Base-by-base conservation (phyloP, 2,888 invertebrate species). In the Drosophila atripex region DNA sequence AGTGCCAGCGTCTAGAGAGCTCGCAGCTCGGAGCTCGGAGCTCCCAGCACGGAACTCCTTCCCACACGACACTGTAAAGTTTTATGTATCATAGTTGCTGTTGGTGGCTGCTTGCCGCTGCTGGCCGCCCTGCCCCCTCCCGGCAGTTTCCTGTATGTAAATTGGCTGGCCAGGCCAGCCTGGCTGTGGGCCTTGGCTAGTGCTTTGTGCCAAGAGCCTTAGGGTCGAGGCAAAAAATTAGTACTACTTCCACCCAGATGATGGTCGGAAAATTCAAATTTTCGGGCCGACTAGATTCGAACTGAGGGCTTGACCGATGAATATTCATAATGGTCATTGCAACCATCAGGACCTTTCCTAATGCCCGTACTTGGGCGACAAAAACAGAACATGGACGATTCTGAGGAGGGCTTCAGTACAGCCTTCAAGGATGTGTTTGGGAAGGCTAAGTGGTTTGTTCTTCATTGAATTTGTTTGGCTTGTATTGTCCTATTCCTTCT, bases 131-230 rank as follows among this genome's bases (percentile, higher is more conserved):
- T 8, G 25, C 25, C 4, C 11, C 38, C 39, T 46, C 39, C 39
- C 11, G 64, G 69, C 73, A 57, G 66, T 76, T 82, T 87, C 86
- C 88, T 86, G 74, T 82, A 82, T 82, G 82, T 53, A 87, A 82
- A 82, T 82, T 77, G 66, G 72, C 66, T 85, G 78, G 82, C 77
- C 71, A 59, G 66, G 80, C 64, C 28, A 28, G 28, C 28, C 28
- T 1, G 28, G 56, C 55, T 66, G 50, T 60, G 73, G 71, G 54
- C 72, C 66, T 69, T 72, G 73, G 69, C 12, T 43, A 21, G 82
- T 78, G 72, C 65, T 76, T 71, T 64, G 53, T 50, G 68, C 73
- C 82, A 58, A 63, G 64, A 73, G 57, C 71, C n/a, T 54, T 80
- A 87, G 28, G 70, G 11, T 76, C 69, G 66, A 32, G 28, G 66